A percentile compares a stretch with the other conserved stretches of the same genome.
phyloP scores from a whole-genome alignment of 2,113 vertebrate species.

The Cyanistes caeruleus region DNA sequence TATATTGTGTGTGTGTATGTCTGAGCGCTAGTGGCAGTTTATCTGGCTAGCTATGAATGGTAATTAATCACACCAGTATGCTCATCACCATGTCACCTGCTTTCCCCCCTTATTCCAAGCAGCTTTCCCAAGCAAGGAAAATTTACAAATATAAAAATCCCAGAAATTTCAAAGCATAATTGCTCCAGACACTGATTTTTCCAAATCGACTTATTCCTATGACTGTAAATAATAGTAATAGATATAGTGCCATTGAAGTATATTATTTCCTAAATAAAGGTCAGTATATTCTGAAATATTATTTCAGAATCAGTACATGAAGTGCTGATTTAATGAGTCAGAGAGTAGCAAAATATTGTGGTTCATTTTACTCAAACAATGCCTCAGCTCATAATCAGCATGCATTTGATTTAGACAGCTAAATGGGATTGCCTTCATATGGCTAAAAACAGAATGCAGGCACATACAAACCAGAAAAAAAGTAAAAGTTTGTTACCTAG shows the following conservation, averaged over 20 bases:
- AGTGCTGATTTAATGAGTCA: neutral
- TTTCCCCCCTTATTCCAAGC: neutral
- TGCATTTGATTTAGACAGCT: neutral
- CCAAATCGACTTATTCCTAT: neutral
- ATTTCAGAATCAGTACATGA: neutral
- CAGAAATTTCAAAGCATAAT: neutral
- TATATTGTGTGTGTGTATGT: rapidly evolving
- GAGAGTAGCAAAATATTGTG: neutral
- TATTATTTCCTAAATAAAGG: neutral
- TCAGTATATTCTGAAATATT: neutral
- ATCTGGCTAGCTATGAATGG: neutral
- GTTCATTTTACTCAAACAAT: neutral
- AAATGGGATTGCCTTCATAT: neutral
- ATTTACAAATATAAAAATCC: neutral
- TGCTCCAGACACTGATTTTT: neutral
- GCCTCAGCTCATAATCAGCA: neutral
- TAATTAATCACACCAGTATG: neutral
- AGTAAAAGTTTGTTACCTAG: neutral
- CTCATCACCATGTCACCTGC: neutral
- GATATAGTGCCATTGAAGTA: neutral
- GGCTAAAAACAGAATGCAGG: neutral
- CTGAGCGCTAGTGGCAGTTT: neutral
- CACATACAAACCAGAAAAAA: neutral
- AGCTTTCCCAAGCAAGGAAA: neutral
- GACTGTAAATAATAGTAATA: neutral